A percentile compares a stretch with the other conserved stretches of the same genome.
Evolutionary conservation across 2,797 vertebrate genomes (phyloP).

Genomic region (Tapera naevia): DNA sequence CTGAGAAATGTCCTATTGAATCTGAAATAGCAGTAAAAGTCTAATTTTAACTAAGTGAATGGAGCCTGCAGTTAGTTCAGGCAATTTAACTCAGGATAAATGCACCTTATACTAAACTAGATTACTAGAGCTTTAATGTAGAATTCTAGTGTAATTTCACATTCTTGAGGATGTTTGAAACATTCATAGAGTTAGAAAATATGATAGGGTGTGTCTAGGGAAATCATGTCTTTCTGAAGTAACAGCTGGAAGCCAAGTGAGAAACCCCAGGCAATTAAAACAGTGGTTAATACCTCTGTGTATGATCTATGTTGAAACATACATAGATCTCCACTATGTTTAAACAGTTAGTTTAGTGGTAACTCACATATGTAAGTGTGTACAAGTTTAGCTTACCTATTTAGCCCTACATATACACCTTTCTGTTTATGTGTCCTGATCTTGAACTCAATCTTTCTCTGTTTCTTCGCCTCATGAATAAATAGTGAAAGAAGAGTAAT

Average conservation of each 20-base stretch:
- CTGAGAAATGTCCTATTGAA: not conserved
- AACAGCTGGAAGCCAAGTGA: not conserved
- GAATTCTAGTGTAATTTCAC: not conserved
- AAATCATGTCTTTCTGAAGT: not conserved
- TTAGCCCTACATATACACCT: not conserved
- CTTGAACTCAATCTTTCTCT: not conserved
- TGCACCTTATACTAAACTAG: not conserved
- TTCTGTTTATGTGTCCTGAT: not conserved
- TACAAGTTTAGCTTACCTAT: not conserved
- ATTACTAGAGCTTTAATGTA: not conserved
- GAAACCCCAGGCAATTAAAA: not conserved
- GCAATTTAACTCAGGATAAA: not conserved
- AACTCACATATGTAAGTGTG: not conserved
- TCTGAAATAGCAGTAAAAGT: not conserved
- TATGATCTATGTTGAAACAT: not conserved
- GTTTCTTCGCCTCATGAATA: not conserved
- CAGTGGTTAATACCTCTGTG: not conserved
- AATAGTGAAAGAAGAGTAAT: not conserved
- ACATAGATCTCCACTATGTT: not conserved
- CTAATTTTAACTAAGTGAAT: not conserved
- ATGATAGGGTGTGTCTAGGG: not conserved
- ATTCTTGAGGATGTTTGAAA: not conserved
- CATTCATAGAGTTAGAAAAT: not conserved
- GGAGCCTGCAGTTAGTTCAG: not conserved
- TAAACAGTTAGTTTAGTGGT: not conserved